Evolutionary conservation across 2,797 vertebrate genomes (phyloP).

Genomic region (Melanotaenia trifasciata): DNA sequence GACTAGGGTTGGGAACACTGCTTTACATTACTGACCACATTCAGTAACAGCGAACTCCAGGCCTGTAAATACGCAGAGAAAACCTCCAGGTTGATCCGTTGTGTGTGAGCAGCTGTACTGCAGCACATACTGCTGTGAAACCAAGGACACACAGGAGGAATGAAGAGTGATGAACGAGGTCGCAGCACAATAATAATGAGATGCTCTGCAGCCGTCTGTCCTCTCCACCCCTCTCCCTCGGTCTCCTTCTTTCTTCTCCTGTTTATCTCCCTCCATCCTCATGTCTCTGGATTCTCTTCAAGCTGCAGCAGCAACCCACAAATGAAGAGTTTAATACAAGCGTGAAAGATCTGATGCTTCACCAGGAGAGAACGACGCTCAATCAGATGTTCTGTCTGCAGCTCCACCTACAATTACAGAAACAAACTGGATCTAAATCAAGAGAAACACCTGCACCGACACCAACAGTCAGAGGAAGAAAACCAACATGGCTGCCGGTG

Average conservation of each 20-base stretch:
- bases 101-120: conserved; percentile 10
- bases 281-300: not conserved
- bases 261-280: not conserved
- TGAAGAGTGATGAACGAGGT: conserved; percentile 43
- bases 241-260: not conserved
- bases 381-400: too few species aligned
- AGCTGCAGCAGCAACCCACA: not conserved
- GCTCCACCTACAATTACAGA: too few species aligned
- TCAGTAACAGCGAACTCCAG: not conserved
- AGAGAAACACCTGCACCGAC: too few species aligned
- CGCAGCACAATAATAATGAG: conserved; percentile 34
- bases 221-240: not conserved
- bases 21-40: too few species aligned
- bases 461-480: too few species aligned
- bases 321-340: too few species aligned
- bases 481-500: too few species aligned
- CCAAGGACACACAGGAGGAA: conserved; percentile 53
- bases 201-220: conserved; percentile 2
- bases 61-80: not conserved
- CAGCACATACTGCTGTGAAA: conserved; percentile 28
- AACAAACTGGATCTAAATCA: too few species aligned
- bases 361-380: too few species aligned
- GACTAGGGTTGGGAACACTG: too few species aligned
- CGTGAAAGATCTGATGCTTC: too few species aligned
- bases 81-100: not conserved